Base-by-base conservation (phyloP, 1,140 invertebrate species). In the Euglossa dilemma region DNA sequence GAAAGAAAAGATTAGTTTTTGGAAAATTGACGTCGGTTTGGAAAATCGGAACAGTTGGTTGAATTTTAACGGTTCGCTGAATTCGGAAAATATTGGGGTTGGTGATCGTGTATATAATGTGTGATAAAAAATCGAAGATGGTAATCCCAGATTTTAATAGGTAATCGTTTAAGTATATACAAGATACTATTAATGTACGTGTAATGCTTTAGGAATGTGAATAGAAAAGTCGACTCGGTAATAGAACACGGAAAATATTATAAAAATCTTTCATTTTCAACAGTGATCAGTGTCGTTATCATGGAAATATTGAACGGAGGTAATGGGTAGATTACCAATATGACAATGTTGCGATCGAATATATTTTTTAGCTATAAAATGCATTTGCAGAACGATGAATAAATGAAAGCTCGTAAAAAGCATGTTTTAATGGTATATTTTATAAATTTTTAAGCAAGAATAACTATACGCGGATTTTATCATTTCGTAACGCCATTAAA, bases 391-490 rank as follows among this genome's bases (percentile, higher is more conserved):
- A 59, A 57, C 9, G 7, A 69, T 59, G 66, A 43, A 75, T 61
- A 75, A 61, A 61, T 75, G 28, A 75, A 61, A 47, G 25, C n/a
- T 36, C 45, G 18, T 61, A 61, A 75, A 75, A 63, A 43, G 57
- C 47, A 47, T 47, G n/a, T 73, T 73, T 57, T 73, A 73, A 73
- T 43, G 36, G 36, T 28, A 45, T 16, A 50, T 7, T 73, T 56
- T 6, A 43, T 73, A 6, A 23, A 73, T 73, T 43, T 73, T 73
- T 43, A 56, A 57, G 7, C 16, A n/a, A 73, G 28, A 9, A 43
- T 43, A 73, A 57, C 28, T 57, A 57, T 16, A 6, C 43, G 28
- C 28, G 5, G 43, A 36, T 7, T 18, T 73, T 56, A 28, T 25
- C 25, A 25, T 28, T 18, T 50, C 20, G 25, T 6, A 54, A 54